Evolutionary conservation across 2,888 invertebrate genomes (phyloP).

Genomic region (Anaspis maculata): DNA sequence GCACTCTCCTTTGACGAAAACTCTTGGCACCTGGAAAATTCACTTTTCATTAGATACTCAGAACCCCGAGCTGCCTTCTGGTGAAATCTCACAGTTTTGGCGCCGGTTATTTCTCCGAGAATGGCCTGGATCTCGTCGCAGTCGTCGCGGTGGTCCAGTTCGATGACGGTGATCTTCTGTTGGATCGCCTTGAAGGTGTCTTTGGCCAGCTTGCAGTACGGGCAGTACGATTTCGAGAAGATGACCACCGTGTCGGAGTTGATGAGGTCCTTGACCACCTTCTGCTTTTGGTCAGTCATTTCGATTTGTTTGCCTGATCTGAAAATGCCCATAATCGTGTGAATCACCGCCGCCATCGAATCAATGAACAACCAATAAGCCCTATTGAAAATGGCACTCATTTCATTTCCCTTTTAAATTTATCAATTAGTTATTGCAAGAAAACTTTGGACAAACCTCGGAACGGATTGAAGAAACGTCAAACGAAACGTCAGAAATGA

Average conservation of each 20-base stretch:
- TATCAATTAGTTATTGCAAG: too few species aligned
- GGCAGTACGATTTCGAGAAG: conserved; percentile 85
- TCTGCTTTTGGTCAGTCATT: conserved; percentile 8
- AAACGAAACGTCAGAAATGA: too few species aligned
- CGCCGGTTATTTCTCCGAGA: conserved; percentile 72
- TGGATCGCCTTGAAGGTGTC: conserved; percentile 69
- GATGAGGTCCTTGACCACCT: conserved; percentile 56
- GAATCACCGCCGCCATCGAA: conserved; percentile 6
- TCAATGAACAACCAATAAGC: conserved; percentile 5
- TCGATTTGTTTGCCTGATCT: conserved; percentile 9
- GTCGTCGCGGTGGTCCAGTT: conserved; percentile 80
- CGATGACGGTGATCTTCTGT: conserved; percentile 63
- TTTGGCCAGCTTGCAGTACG: conserved; percentile 86
- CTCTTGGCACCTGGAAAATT: conserved; percentile 74
- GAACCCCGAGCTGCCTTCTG: too few species aligned
- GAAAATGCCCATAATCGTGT: conserved; percentile 12
- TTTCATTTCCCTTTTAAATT: too few species aligned
- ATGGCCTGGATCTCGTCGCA: conserved; percentile 71
- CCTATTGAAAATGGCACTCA: conserved; percentile 4
- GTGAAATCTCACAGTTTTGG: conserved; percentile 68
- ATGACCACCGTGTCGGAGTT: conserved; percentile 73
- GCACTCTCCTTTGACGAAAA: conserved; percentile 85
- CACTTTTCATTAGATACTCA: not conserved
- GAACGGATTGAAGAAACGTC: too few species aligned
- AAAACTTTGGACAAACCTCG: too few species aligned